Evolutionary conservation across 23 tunicate species (phyloP), one percentile per base, ranked within the genome.

Genomic region (Clavelina lepadiformis): DNA sequence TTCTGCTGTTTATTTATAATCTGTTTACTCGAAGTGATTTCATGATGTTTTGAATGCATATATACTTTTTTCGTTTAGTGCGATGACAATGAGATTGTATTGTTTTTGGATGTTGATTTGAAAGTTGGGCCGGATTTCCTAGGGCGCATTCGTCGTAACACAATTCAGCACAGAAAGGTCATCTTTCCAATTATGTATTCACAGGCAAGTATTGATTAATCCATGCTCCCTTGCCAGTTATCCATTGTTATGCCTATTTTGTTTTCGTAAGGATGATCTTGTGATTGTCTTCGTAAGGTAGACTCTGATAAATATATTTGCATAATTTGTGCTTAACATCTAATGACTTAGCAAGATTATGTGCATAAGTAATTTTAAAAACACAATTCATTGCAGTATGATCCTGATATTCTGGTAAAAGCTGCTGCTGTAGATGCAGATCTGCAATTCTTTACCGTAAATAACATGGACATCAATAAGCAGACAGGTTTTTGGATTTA

Each of bases 401-500:
- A 82, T 44, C 80, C 80, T 5, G 74, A 73, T 5, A 46, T 82
- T 13, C 56, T 82, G 67, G 74, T 73, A 4, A 56, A 44, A 15
- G 67, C 89, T 19, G 62, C 80, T 7, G 28, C 49, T 11, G 28
- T 82, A 2, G 49, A 73, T 36, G 32, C 52, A 1, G 49, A 38
- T 30, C 24, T 82, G 21, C 20, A 27, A 2, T 22, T 60, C 5
- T 33, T 44, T 2, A 56, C 26, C 3, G 36, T 19, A 7, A 52
- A 80, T 32, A 70, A 70, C 33, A 45, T 66, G 79, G 74, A 67
- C 27, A 82, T 73, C 51, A 73, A 73, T 38, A 73, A 82, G 44
- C 41, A 72, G n/a, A 80, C 72, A 19, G 96, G 96, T n/a, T 88
- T 88, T 61, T 88, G 96, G 96, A 74, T 88, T 33, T 68, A 88